phyloP scores from a whole-genome alignment of 2,888 invertebrate genomes.

The Taenaris catops region DNA sequence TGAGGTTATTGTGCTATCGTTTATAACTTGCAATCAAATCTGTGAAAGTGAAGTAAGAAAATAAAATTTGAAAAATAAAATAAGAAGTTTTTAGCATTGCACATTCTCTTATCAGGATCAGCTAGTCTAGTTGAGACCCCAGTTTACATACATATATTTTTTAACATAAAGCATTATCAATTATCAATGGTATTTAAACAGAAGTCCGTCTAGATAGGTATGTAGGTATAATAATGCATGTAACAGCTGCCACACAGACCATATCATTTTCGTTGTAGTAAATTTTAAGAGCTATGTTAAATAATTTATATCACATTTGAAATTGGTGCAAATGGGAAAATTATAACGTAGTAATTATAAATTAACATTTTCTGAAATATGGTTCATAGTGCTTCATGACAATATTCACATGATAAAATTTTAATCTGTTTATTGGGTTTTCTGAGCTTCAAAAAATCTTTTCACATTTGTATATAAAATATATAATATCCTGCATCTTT shows the following conservation, averaged over 20 bases:
- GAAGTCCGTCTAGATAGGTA: slow-evolving; percentile 55
- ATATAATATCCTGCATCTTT: too few species aligned
- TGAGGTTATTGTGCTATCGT: slow-evolving; percentile 53
- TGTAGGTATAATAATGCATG: slow-evolving; percentile 63
- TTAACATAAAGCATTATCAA: background rate
- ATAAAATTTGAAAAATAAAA: slow-evolving; percentile 64
- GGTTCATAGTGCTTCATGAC: too few species aligned
- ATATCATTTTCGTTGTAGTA: slow-evolving; percentile 42
- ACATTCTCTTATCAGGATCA: slow-evolving; percentile 75
- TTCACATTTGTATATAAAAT: too few species aligned
- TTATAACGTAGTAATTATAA: too few species aligned
- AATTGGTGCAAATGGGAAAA: slow-evolving; percentile 60
- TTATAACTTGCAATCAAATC: slow-evolving; percentile 42
- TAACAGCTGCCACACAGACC: slow-evolving; percentile 74
- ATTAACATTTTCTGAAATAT: too few species aligned
- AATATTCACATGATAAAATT: too few species aligned
- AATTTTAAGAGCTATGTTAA: slow-evolving; percentile 24
- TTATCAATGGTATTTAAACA: slow-evolving; percentile 37
- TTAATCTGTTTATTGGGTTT: too few species aligned
- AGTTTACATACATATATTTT: slow-evolving; percentile 35
- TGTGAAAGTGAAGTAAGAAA: slow-evolving; percentile 70
- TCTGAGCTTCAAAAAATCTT: too few species aligned
- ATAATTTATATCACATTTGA: slow-evolving; percentile 37
- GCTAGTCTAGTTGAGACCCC: slow-evolving; percentile 64
- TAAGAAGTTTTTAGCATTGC: slow-evolving; percentile 75